A percentile compares a stretch with the other conserved stretches of the same genome.
Conservation (phyloP, 1,140 invertebrate species). For the Cyrtorhinus lividipennis region DNA sequence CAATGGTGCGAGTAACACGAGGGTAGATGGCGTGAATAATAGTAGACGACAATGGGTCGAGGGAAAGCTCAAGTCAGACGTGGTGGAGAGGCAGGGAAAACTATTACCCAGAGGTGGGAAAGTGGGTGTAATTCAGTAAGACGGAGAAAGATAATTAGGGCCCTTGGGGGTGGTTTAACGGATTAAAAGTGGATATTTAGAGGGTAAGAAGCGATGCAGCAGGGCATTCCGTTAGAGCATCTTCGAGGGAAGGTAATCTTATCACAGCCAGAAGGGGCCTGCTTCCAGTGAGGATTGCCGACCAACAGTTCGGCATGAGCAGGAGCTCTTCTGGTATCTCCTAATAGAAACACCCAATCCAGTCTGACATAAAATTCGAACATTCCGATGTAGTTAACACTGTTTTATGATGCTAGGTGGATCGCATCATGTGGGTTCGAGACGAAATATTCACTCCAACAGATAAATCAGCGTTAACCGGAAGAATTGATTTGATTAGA, state of each 20-base stretch:
- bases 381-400: no score
- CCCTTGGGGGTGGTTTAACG: slow-evolving; percentile 10
- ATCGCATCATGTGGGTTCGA: no score
- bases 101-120: slow-evolving; percentile 8
- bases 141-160: slow-evolving; percentile 10
- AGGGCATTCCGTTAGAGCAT: neutral
- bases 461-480: no score
- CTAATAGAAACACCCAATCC: no score
- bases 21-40: slow-evolving; percentile 4
- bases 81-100: neutral
- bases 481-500: no score
- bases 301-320: neutral
- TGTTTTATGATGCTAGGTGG: no score
- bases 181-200: slow-evolving; percentile 14
- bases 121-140: slow-evolving; percentile 9
- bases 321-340: no score
- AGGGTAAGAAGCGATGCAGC: neutral
- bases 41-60: neutral
- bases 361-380: no score
- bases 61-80: neutral
- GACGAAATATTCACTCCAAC: no score
- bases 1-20: slow-evolving; percentile 5
- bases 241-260: slow-evolving; percentile 5
- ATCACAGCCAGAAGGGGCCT: slow-evolving; percentile 1
- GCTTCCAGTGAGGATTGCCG: neutral